These are phyloP conservation scores for Cinclus mexicanus DNA, from an alignment of 2,113 vertebrate genomes.

Conservation along the genomic window DNA sequence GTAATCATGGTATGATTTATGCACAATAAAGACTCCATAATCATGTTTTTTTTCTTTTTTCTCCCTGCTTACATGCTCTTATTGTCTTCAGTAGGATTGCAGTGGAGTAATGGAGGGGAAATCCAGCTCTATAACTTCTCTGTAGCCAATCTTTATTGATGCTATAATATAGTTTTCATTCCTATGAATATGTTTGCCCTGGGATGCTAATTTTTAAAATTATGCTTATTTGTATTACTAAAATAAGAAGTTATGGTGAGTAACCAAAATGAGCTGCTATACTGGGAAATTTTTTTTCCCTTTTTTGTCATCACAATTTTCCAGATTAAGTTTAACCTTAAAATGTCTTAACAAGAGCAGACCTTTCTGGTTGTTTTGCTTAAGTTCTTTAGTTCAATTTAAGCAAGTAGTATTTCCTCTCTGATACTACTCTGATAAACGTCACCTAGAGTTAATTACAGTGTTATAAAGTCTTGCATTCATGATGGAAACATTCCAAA, in stretches of 20 bases:
- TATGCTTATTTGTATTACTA: neutral
- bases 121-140: neutral
- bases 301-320: neutral
- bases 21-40: neutral
- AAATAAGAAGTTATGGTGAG: neutral
- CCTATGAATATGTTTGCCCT: neutral
- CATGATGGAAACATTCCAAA: neutral
- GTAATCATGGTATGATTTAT: constrained; percentile 13
- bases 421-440: neutral
- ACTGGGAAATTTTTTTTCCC: neutral
- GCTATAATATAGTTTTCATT: neutral
- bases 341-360: neutral
- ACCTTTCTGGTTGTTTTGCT: neutral
- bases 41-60: neutral
- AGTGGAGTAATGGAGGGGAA: neutral
- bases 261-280: neutral
- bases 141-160: neutral
- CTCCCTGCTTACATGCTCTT: neutral
- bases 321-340: neutral
- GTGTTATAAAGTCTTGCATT: neutral
- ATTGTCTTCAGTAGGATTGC: neutral
- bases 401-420: neutral
- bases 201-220: neutral
- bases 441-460: neutral
- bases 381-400: neutral